A percentile compares a stretch with the other conserved stretches of the same genome.
phyloP scores from a whole-genome alignment of 2,113 vertebrate species.

The Stegostoma tigrinum region DNA sequence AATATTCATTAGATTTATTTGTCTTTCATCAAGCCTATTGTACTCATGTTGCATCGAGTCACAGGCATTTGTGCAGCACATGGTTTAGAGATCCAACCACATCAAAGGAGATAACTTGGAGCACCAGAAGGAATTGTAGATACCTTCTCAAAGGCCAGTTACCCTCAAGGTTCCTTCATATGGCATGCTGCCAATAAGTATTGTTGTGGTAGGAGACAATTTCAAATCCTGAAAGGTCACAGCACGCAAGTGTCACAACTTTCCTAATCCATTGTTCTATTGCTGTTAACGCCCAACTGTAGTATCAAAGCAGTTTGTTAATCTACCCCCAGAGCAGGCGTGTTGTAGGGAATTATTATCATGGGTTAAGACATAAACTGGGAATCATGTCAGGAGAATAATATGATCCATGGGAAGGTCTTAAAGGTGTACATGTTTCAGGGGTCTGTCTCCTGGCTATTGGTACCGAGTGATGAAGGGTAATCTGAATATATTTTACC shows the following conservation, averaged over 20 bases:
- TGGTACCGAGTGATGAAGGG: too few relatives aligned
- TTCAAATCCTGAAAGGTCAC: not conserved
- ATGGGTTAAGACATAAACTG: not conserved
- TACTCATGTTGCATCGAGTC: not conserved
- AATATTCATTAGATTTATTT: not conserved
- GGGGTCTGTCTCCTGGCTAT: not conserved
- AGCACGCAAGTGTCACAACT: not conserved
- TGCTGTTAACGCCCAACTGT: not conserved
- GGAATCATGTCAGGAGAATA: not conserved
- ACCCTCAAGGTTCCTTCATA: not conserved
- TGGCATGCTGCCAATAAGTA: not conserved
- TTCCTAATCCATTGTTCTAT: not conserved
- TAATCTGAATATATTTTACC: not conserved
- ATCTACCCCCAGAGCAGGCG: not conserved
- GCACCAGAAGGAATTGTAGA: not conserved
- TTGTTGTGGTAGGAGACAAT: not conserved
- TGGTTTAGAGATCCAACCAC: not conserved
- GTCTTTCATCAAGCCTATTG: not conserved
- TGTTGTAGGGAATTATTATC: not conserved
- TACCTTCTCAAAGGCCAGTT: not conserved
- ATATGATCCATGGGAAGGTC: not conserved
- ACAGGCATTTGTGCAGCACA: not conserved
- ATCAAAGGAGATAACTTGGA: not conserved
- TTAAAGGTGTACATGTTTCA: not conserved
- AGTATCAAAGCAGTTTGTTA: not conserved